A percentile compares a stretch with the other conserved stretches of the same genome.
Evolutionary conservation across 2,888 invertebrate genomes (phyloP).

Genomic region (Ashinkailepas kermadecensis): DNA sequence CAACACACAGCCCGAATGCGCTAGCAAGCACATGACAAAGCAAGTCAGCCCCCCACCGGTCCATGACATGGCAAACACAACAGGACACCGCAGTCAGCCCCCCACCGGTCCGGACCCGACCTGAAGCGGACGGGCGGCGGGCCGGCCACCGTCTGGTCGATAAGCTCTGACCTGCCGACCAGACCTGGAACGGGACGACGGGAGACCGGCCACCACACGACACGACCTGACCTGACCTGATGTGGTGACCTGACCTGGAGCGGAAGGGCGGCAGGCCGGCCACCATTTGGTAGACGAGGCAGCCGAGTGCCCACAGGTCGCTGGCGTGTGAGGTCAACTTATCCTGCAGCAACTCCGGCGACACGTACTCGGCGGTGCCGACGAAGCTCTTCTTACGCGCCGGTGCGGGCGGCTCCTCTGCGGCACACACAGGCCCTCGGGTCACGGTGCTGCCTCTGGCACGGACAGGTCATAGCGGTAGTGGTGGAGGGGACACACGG

Average conservation of each 20-base stretch:
- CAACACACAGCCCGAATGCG: too few relatives aligned
- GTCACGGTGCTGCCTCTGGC: too few relatives aligned
- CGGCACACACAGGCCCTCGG: background rate
- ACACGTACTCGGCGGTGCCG: slow-evolving; percentile 97
- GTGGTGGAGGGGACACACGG: too few relatives aligned
- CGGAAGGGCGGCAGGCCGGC: slow-evolving; percentile 87
- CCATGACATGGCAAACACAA: too few relatives aligned
- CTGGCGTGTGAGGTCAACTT: slow-evolving; percentile 64
- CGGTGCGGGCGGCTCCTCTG: background rate
- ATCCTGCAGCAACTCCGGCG: slow-evolving; percentile 86
- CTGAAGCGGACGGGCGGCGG: slow-evolving; percentile 79
- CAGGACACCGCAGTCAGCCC: too few relatives aligned
- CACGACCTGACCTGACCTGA: too few relatives aligned
- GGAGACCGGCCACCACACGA: too few relatives aligned
- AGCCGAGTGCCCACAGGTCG: slow-evolving; percentile 96
- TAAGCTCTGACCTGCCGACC: slow-evolving; percentile 46
- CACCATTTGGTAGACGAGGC: slow-evolving; percentile 94
- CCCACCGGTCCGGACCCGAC: slow-evolving; percentile 38
- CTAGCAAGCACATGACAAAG: too few relatives aligned
- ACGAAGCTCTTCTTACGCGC: slow-evolving; percentile 79
- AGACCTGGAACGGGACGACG: too few relatives aligned
- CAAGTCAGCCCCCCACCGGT: too few relatives aligned
- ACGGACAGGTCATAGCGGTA: too few relatives aligned
- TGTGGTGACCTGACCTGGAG: slow-evolving; percentile 48
- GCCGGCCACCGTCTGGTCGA: slow-evolving; percentile 95